phyloP scores from a whole-genome alignment of 1,140 invertebrate species.

The Drosophila fuyamai region DNA sequence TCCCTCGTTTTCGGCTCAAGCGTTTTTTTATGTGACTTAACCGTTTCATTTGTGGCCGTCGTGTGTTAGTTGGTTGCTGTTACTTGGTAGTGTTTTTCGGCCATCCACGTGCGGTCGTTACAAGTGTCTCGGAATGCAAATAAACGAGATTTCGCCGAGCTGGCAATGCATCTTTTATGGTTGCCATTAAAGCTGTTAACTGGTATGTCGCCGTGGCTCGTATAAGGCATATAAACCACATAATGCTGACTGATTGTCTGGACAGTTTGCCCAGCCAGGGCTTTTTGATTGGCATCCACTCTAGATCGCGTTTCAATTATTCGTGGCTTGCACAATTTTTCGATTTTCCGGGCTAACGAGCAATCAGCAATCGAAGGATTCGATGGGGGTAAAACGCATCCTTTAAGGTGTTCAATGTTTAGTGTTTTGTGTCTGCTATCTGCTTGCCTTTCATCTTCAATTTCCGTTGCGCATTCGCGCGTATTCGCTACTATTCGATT shows the following conservation, averaged over 20 bases:
- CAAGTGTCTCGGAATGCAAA: slow-evolving; percentile 59
- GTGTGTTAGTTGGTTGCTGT: slow-evolving; percentile 26
- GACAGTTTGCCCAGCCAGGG: slow-evolving; percentile 15
- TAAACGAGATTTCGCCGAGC: slow-evolving; percentile 46
- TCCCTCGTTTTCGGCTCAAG: slow-evolving; percentile 29
- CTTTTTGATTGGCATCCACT: slow-evolving; percentile 13
- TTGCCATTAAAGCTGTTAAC: slow-evolving; percentile 39
- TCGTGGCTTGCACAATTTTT: slow-evolving; percentile 71
- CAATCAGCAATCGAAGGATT: slow-evolving; percentile 34
- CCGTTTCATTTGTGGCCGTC: slow-evolving; percentile 20
- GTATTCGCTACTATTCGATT: slow-evolving; percentile 24
- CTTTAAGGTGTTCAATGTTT: slow-evolving; percentile 59
- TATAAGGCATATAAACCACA: slow-evolving; percentile 3
- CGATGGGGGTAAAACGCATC: slow-evolving; percentile 30
- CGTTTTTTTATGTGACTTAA: slow-evolving; percentile 42
- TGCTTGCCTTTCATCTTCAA: slow-evolving; percentile 77
- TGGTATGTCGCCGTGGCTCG: slow-evolving; percentile 32
- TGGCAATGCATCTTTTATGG: slow-evolving; percentile 44
- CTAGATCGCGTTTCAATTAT: slow-evolving; percentile 64
- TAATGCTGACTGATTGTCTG: slow-evolving; percentile 30
- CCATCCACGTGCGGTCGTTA: slow-evolving; percentile 61
- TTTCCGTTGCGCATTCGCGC: slow-evolving; percentile 74
- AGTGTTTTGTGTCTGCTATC: slow-evolving; percentile 62
- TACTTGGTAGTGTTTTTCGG: slow-evolving; percentile 13
- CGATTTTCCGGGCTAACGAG: slow-evolving; percentile 66